A percentile compares a stretch with the other conserved stretches of the same genome.
Evolutionary conservation across 2,797 vertebrate species (phyloP).

Genomic region (Coccyzus lansbergi): DNA sequence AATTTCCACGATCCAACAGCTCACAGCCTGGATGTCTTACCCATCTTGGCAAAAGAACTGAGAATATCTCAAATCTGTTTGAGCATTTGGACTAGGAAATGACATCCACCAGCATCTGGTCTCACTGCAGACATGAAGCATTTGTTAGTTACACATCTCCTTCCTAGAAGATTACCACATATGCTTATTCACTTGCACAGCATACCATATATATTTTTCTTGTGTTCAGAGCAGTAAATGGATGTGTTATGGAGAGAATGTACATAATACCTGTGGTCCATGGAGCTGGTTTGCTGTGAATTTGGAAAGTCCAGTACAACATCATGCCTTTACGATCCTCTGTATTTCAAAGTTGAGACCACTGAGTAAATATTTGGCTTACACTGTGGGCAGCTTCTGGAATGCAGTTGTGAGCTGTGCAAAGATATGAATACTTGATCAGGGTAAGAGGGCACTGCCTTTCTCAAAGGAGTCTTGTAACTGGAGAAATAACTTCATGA

Average conservation of each 20-base stretch:
- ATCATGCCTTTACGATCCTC: neutral
- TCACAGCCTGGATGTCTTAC: neutral
- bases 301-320: neutral
- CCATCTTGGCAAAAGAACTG: neutral
- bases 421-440: neutral
- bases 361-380: neutral
- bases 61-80: neutral
- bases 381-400: neutral
- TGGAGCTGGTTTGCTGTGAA: neutral
- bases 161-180: neutral
- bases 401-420: neutral
- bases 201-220: neutral
- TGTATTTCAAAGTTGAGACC: neutral
- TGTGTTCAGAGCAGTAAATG: fast-evolving
- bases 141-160: neutral
- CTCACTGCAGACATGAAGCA: neutral
- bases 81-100: neutral
- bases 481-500: neutral
- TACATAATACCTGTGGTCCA: neutral
- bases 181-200: fast-evolving
- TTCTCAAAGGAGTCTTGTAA: neutral
- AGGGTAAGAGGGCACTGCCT: neutral
- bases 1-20: neutral
- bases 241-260: fast-evolving
- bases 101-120: neutral